Evolutionary conservation across 37 sponge, comb jelly and placozoan genomes (phyloP), one percentile per base, ranked within the genome.

Genomic region (Axinella damicornis): DNA sequence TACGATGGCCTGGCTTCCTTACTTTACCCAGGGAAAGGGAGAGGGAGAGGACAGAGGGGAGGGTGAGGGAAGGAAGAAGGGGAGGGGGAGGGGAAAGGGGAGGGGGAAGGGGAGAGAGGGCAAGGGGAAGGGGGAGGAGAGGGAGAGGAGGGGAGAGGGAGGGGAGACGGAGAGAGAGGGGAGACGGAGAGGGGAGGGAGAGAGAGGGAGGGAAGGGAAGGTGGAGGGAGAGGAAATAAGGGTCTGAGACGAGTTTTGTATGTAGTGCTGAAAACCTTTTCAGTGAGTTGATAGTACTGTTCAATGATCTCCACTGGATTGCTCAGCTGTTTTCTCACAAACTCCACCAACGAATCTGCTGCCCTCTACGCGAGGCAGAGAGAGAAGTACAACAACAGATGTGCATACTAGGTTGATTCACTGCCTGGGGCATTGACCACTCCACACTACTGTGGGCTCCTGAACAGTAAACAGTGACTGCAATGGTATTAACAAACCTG

Each of bases 261-360:
- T n/a, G n/a, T n/a, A n/a, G n/a, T 27, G 31, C 21, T n/a, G 22
- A 32, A 2, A 30, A 76, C 82, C 61, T 81, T 66, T 24, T 33
- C 5, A 22, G 73, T 30, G 0, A 83, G 18, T 12, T 61, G 67
- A 39, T 60, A 21, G 39, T 34, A 39, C 17, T 58, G 56, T 0
- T 34, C 14, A n/a, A 83, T 20, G 15, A 57, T 15, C 22, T 84
- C 25, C 20, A 96, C 91, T 21, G 93, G 93, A 76, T 84, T 84
- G 5, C 80, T 58, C 69, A 96, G 38, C 53, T 92, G 91, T 0
- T 80, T 53, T 18, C 84, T 61, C 16, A 92, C 78, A 81, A 62
- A 92, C 32, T 87, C 78, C 57, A 82, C 68, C 18, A 92, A 37
- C 20, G 89, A 85, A 27, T 88, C 86, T 27, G 59, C 73, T 57